These are phyloP conservation scores for Tortricodes alternella DNA, from an alignment of 2,888 invertebrate genomes.

Conservation along the genomic window DNA sequence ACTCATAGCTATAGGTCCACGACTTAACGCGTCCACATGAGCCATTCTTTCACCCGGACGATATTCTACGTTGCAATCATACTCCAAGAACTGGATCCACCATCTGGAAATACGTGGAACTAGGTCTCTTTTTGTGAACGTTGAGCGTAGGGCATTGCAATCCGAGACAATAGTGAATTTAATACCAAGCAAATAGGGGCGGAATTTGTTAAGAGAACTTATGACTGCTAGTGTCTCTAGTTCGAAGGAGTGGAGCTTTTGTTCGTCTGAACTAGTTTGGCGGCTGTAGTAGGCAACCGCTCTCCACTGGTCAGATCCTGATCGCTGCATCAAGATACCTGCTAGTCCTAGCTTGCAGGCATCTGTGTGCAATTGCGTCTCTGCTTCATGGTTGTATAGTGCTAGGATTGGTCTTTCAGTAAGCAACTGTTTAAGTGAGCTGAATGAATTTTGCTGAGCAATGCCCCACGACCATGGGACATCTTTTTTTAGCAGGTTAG, in stretches of 20 bases:
- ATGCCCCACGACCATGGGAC: no score
- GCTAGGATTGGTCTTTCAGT: slow-evolving; percentile 37
- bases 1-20: slow-evolving; percentile 44
- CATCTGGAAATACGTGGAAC: slow-evolving; percentile 45
- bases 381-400: slow-evolving; percentile 35
- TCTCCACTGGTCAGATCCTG: slow-evolving; percentile 6
- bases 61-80: slow-evolving; percentile 40
- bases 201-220: slow-evolving; percentile 43
- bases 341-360: slow-evolving; percentile 43
- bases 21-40: no score
- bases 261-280: slow-evolving; percentile 43
- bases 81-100: slow-evolving; percentile 46
- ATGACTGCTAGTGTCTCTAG: slow-evolving; percentile 52
- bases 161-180: slow-evolving; percentile 46
- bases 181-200: slow-evolving; percentile 44
- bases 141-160: slow-evolving; percentile 44
- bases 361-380: slow-evolving; percentile 47
- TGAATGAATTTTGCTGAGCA: no score
- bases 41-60: slow-evolving; percentile 40
- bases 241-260: slow-evolving; percentile 47
- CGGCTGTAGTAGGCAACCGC: slow-evolving; percentile 45
- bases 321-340: slow-evolving; percentile 42
- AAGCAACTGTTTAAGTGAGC: slow-evolving; percentile 34
- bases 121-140: slow-evolving; percentile 42
- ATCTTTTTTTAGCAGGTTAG: no score